phyloP scores from a whole-genome alignment of 2,888 invertebrate genomes.

The Phyllotreta striolata region DNA sequence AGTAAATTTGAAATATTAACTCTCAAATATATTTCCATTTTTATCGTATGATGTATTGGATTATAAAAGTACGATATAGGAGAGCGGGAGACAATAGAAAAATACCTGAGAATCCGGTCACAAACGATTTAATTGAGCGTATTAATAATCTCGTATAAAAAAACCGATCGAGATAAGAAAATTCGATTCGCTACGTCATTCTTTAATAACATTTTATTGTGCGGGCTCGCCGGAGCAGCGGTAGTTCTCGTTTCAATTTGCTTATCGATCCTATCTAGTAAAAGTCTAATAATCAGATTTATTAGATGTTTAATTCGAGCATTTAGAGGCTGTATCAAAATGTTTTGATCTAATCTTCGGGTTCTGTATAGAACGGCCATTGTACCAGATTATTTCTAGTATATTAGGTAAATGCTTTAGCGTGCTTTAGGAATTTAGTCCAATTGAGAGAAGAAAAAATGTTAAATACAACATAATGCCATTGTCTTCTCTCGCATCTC shows the following conservation, averaged over 20 bases:
- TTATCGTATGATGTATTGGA: too few relatives aligned
- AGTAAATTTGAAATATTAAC: too few relatives aligned
- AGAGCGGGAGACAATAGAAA: too few relatives aligned
- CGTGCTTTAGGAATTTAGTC: slow-evolving; percentile 6
- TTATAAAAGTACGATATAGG: too few relatives aligned
- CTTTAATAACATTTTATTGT: slow-evolving; percentile 31
- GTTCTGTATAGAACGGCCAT: neutral
- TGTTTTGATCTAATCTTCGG: slow-evolving; percentile 16
- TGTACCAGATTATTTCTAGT: too few relatives aligned
- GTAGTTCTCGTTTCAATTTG: slow-evolving; percentile 35
- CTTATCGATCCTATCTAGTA: slow-evolving; percentile 22
- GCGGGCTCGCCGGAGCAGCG: slow-evolving; percentile 16
- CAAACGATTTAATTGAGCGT: too few relatives aligned
- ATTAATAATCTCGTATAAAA: neutral
- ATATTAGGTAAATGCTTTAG: neutral
- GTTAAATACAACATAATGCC: slow-evolving; percentile 7
- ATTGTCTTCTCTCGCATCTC: slow-evolving; percentile 19
- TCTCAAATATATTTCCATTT: too few relatives aligned
- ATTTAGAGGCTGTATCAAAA: slow-evolving; percentile 11
- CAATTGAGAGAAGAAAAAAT: slow-evolving; percentile 4
- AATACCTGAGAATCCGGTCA: too few relatives aligned
- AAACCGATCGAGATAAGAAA: slow-evolving; percentile 12
- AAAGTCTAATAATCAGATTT: slow-evolving; percentile 25
- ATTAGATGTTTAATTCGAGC: slow-evolving; percentile 19
- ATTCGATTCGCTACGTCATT: slow-evolving; percentile 23